Conservation (phyloP, 2,888 invertebrate species). For the Mimumesa dahlbomi region DNA sequence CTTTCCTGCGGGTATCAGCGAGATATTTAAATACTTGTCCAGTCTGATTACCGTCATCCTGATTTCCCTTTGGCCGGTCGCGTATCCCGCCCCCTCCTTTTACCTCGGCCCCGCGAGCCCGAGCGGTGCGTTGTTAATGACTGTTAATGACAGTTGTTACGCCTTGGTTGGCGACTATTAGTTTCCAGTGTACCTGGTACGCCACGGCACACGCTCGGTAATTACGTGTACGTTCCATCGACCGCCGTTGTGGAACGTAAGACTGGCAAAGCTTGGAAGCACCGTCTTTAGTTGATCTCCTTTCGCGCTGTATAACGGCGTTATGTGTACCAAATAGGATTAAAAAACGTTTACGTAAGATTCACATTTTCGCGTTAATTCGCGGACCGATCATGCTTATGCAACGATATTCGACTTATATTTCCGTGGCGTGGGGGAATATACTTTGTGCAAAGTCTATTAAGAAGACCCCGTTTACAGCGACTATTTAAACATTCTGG, state of each 20-base stretch:
- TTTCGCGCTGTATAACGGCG: constrained; percentile 17
- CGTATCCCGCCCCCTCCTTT: constrained; percentile 14
- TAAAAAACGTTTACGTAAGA: constrained; percentile 29
- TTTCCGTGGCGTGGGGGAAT: too few species aligned
- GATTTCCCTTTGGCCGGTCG: constrained; percentile 29
- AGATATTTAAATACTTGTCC: too few species aligned
- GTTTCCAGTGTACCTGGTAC: constrained; percentile 70
- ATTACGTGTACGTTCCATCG: constrained; percentile 64
- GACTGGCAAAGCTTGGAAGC: constrained; percentile 11
- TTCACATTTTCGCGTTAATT: constrained; percentile 24
- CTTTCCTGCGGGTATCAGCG: too few species aligned
- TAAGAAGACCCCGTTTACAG: too few species aligned
- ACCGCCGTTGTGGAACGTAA: constrained; percentile 50
- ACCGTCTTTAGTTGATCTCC: constrained; percentile 22
- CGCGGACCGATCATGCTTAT: background rate
- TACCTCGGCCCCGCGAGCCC: constrained; percentile 18
- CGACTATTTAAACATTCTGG: too few species aligned
- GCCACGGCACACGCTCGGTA: constrained; percentile 71
- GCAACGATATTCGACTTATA: constrained; percentile 26
- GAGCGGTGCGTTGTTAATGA: constrained; percentile 77
- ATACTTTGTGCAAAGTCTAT: too few species aligned
- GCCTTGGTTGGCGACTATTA: constrained; percentile 67
- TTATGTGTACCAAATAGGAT: constrained; percentile 17
- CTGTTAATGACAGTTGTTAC: constrained; percentile 76
- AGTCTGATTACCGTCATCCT: background rate